A percentile compares a stretch with the other conserved stretches of the same genome.
phyloP scores from a whole-genome alignment of 2,113 vertebrate genomes.

The Maccullochella peelii region DNA sequence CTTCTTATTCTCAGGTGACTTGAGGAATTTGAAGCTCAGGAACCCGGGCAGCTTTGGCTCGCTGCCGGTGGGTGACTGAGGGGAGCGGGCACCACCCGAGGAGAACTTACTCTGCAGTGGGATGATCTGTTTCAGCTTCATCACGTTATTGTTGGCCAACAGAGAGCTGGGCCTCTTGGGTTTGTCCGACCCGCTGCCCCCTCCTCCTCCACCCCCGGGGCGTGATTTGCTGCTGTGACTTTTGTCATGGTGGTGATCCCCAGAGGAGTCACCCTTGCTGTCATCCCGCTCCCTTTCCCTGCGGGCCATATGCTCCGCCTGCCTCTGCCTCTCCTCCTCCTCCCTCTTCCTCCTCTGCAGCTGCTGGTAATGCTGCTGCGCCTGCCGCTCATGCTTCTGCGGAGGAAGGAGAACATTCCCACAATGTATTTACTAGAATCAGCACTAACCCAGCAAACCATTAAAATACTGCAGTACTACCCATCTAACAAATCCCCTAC shows the following conservation, averaged over 20 bases:
- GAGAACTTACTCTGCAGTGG: slow-evolving; percentile 94
- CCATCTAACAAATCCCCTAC: slow-evolving; percentile 26
- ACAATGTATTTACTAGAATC: slow-evolving; percentile 45
- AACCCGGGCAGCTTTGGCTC: slow-evolving; percentile 95
- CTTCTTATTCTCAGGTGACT: slow-evolving; percentile 92
- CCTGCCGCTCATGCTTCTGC: slow-evolving; percentile 97
- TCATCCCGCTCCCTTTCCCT: slow-evolving; percentile 88
- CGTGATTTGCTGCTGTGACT: slow-evolving; percentile 87
- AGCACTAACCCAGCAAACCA: slow-evolving; percentile 47
- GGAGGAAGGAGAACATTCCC: slow-evolving; percentile 53
- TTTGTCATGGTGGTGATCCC: slow-evolving; percentile 88
- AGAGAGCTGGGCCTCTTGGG: slow-evolving; percentile 95
- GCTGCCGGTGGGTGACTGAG: slow-evolving; percentile 89
- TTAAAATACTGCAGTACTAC: slow-evolving; percentile 41
- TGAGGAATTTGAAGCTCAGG: slow-evolving; percentile 97
- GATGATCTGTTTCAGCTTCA: slow-evolving; percentile 98
- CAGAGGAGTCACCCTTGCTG: slow-evolving; percentile 81
- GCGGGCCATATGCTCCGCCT: slow-evolving; percentile 91
- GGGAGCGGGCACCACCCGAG: slow-evolving; percentile 86
- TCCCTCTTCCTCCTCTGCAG: slow-evolving; percentile 95
- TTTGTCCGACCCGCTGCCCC: slow-evolving; percentile 84
- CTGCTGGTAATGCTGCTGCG: slow-evolving; percentile 96
- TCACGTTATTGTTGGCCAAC: slow-evolving; percentile 95
- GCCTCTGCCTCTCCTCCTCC: slow-evolving; percentile 95
- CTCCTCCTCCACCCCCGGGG: slow-evolving; percentile 71